Evolutionary conservation across 2,888 invertebrate species (phyloP).

Genomic region (Phyllotreta striolata): DNA sequence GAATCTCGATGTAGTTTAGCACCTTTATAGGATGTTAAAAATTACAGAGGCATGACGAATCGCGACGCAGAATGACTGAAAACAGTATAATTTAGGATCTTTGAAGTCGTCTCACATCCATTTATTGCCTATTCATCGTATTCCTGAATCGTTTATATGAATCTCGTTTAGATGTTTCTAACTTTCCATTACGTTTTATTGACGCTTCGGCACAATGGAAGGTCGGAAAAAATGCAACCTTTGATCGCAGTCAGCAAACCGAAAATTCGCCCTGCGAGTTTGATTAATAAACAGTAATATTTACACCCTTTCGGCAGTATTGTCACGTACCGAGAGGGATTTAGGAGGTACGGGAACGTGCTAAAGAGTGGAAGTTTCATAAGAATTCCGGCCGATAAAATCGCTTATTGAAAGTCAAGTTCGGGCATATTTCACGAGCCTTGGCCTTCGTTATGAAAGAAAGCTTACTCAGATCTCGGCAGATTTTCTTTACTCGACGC

Average conservation of each 20-base stretch:
- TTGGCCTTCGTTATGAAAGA: constrained; percentile 29
- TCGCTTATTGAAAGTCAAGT: constrained; percentile 37
- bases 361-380: constrained; percentile 35
- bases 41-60: no score
- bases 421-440: constrained; percentile 34
- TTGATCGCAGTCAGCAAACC: constrained; percentile 13
- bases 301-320: constrained; percentile 20
- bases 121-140: constrained; percentile 15
- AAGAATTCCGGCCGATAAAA: constrained; percentile 31
- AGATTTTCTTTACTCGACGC: constrained; percentile 24
- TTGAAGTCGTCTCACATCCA: constrained; percentile 4
- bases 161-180: constrained; percentile 3
- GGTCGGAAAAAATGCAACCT: constrained; percentile 16
- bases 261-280: constrained; percentile 8
- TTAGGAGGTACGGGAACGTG: constrained; percentile 27
- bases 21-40: no score
- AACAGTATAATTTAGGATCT: not conserved
- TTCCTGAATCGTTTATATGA: constrained; percentile 1
- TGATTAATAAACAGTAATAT: constrained; percentile 28
- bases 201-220: constrained; percentile 8
- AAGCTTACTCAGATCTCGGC: constrained; percentile 32
- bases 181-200: constrained; percentile 18
- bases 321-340: constrained; percentile 24
- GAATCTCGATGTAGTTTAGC: no score
- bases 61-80: no score